Evolutionary conservation across 2,888 invertebrate genomes (phyloP).

Genomic region (Pandemis corylana): DNA sequence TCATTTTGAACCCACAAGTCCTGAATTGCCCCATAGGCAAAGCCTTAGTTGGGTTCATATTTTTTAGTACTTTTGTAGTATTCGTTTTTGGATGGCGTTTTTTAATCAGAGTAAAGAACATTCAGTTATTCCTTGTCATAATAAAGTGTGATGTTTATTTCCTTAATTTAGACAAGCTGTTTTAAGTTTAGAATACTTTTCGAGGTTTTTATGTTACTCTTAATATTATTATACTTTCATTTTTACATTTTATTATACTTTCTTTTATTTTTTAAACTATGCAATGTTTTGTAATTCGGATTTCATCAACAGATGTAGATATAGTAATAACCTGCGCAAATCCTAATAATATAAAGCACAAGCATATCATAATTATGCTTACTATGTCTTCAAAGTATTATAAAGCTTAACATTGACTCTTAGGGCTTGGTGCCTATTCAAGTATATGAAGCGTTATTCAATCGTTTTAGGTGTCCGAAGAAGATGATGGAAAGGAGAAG

Average conservation of each 20-base stretch:
- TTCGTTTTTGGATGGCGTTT: conserved; percentile 28
- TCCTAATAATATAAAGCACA: too few relatives aligned
- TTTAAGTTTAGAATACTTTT: conserved; percentile 63
- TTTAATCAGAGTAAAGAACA: conserved; percentile 32
- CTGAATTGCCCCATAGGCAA: not conserved
- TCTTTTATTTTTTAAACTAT: too few relatives aligned
- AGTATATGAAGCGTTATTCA: not conserved
- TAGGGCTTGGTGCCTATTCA: not conserved
- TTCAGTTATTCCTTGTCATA: conserved; percentile 27
- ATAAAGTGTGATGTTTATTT: conserved; percentile 44
- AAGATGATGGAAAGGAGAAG: conserved; percentile 50
- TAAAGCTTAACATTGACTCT: too few relatives aligned
- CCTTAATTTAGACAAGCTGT: conserved; percentile 50
- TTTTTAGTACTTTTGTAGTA: conserved; percentile 8
- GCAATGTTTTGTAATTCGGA: too few relatives aligned
- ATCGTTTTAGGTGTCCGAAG: conserved; percentile 49
- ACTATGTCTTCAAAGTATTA: too few relatives aligned
- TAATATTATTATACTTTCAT: conserved; percentile 60
- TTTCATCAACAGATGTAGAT: too few relatives aligned
- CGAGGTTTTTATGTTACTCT: conserved; percentile 60
- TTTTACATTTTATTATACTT: too few relatives aligned
- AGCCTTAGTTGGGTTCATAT: not conserved
- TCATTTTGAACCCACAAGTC: not conserved
- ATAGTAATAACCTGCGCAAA: too few relatives aligned
- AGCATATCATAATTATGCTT: too few relatives aligned